These are phyloP conservation scores for Cherax destructor DNA, from an alignment of 1,140 invertebrate genomes.

Conservation along the genomic window DNA sequence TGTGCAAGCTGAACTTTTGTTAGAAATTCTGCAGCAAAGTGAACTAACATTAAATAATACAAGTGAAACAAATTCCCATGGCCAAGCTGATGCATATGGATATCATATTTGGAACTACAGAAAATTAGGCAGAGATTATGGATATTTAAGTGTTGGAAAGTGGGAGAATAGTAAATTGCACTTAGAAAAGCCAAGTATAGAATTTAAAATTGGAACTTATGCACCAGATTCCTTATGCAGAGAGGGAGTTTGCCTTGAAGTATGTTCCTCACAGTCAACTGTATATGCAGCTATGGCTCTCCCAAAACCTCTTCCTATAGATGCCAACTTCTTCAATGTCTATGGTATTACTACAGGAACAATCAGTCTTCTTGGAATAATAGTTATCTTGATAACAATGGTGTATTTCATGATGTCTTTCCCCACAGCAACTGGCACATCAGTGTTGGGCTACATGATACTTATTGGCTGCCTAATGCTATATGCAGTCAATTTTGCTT, in stretches of 20 bases:
- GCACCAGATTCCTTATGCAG: constrained; percentile 73
- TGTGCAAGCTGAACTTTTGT: constrained; percentile 67
- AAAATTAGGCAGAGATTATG: constrained; percentile 73
- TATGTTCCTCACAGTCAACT: constrained; percentile 72
- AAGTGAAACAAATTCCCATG: constrained; percentile 73
- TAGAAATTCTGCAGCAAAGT: constrained; percentile 63
- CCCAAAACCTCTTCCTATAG: constrained; percentile 72
- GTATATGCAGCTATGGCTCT: constrained; percentile 74
- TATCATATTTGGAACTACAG: constrained; percentile 73
- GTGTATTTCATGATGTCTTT: constrained; percentile 77
- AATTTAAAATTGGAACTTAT: constrained; percentile 65
- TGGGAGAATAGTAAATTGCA: constrained; percentile 74
- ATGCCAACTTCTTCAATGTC: constrained; percentile 74
- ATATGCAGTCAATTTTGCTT: constrained; percentile 77
- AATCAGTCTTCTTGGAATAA: constrained; percentile 72
- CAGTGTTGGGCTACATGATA: constrained; percentile 77
- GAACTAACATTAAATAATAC: constrained; percentile 67
- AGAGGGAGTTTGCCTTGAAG: constrained; percentile 73
- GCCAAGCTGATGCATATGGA: constrained; percentile 72
- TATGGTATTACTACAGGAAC: constrained; percentile 75
- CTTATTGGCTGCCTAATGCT: constrained; percentile 77
- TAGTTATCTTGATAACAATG: constrained; percentile 75
- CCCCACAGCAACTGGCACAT: constrained; percentile 76
- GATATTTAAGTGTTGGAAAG: constrained; percentile 71
- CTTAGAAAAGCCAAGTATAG: constrained; percentile 68